phyloP scores from a whole-genome alignment of 2,797 vertebrate genomes.

The Sebastes umbrosus region DNA sequence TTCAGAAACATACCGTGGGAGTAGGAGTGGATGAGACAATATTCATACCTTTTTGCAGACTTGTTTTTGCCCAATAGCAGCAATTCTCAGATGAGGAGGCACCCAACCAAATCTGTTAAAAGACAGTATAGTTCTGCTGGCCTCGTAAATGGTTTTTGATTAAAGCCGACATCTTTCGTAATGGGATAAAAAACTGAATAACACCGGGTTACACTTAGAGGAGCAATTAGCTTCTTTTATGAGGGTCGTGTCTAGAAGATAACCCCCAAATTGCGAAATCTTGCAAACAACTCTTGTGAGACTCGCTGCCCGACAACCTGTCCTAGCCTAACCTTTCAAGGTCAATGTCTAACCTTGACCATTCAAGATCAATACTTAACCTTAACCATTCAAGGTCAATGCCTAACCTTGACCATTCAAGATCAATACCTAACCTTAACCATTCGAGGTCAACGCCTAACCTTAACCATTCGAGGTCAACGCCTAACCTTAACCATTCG shows the following conservation, averaged over 20 bases:
- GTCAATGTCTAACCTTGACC: no score
- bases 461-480: no score
- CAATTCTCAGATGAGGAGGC: constrained; percentile 4
- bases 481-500: no score
- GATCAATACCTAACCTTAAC: accelerated
- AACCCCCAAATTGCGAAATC: no score
- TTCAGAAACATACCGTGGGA: not conserved
- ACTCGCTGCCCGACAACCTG: no score
- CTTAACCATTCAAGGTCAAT: no score
- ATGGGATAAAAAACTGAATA: not conserved
- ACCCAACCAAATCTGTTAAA: not conserved
- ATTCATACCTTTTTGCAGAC: constrained; percentile 8
- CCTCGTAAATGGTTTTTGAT: not conserved
- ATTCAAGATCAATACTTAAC: accelerated
- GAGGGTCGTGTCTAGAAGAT: no score
- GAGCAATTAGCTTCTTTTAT: not conserved
- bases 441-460: accelerated
- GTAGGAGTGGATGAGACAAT: not conserved
- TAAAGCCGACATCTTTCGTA: not conserved
- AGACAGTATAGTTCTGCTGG: not conserved
- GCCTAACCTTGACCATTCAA: no score
- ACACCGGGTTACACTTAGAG: not conserved
- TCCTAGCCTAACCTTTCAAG: no score
- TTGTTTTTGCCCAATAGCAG: not conserved
- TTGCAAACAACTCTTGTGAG: no score